These are phyloP conservation scores for Crotalus viridis DNA, from an alignment of 2,113 vertebrate species.

Conservation along the genomic window DNA sequence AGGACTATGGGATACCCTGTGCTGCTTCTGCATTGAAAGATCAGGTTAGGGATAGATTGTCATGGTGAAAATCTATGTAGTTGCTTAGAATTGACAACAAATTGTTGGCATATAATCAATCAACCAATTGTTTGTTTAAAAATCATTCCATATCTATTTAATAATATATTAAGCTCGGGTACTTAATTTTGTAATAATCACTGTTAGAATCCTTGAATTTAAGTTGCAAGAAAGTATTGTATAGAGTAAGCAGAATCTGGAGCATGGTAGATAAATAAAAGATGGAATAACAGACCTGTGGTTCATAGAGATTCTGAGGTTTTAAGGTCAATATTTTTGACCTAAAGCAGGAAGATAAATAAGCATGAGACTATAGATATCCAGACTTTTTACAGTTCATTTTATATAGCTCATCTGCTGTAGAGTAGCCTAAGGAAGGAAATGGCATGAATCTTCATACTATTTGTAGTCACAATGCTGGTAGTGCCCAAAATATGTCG, in stretches of 20 bases:
- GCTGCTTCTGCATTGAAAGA: background rate
- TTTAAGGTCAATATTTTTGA: background rate
- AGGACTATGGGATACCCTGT: background rate
- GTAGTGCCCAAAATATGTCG: background rate
- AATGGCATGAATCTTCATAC: no score
- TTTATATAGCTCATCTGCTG: background rate
- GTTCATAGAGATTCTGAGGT: background rate
- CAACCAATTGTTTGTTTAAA: background rate
- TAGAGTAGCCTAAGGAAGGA: background rate
- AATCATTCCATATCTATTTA: background rate
- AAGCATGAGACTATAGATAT: background rate
- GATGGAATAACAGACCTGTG: background rate
- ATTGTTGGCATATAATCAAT: background rate
- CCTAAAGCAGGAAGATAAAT: background rate
- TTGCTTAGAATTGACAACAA: background rate
- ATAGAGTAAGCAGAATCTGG: background rate
- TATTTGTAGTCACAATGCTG: background rate
- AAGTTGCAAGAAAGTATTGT: background rate
- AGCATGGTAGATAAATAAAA: background rate
- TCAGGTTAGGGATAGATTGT: background rate
- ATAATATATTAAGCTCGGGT: background rate
- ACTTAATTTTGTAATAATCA: background rate
- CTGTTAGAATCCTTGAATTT: no score
- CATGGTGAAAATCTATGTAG: background rate
- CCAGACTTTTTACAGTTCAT: background rate